Evolutionary conservation across 2,888 invertebrate genomes (phyloP).

Genomic region (Drosophila leonis): DNA sequence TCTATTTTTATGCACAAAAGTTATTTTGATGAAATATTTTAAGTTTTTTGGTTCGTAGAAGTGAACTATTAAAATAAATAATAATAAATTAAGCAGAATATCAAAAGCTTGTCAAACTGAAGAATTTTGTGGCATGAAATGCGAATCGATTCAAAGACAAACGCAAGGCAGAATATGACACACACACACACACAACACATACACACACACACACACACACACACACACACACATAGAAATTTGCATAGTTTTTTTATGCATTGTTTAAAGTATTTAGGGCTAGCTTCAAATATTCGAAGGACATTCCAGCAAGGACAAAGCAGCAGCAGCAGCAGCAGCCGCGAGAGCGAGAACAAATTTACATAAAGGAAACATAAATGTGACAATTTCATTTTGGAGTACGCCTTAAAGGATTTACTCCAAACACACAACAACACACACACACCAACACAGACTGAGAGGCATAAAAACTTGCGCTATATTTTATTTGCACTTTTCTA

Average conservation of each 20-base stretch:
- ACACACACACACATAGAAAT: constrained; percentile 6
- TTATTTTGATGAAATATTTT: no score
- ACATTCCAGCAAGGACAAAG: constrained; percentile 14
- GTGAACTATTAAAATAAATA: no score
- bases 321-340: constrained; percentile 2
- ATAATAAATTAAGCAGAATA: background rate
- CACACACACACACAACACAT: background rate
- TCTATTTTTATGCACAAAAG: no score
- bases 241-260: constrained; percentile 31
- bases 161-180: constrained; percentile 1
- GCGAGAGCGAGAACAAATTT: constrained; percentile 48
- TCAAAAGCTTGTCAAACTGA: background rate
- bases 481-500: constrained; percentile 78
- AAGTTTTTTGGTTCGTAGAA: no score
- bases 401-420: constrained; percentile 75
- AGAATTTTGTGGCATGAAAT: constrained; percentile 10
- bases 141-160: constrained; percentile 5
- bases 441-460: constrained; percentile 11
- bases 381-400: constrained; percentile 71
- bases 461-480: constrained; percentile 66
- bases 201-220: background rate
- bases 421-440: constrained; percentile 12
- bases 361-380: constrained; percentile 79
- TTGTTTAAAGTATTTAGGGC: constrained; percentile 24
- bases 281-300: constrained; percentile 21